Conservation (phyloP, 1,140 invertebrate species). For the Hesperophylax magnus region DNA sequence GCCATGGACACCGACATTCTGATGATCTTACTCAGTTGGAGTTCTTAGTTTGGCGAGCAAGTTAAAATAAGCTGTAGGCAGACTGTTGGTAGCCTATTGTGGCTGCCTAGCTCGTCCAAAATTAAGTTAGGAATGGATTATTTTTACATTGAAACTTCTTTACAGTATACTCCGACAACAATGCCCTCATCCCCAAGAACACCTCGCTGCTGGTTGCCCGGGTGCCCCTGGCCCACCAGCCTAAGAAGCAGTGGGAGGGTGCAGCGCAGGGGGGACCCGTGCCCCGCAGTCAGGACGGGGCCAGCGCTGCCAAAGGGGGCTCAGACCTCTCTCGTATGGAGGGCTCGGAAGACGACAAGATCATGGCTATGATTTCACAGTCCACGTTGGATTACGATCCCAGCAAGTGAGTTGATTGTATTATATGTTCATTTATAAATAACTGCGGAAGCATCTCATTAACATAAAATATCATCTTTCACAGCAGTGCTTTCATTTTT, state of each 20-base stretch:
- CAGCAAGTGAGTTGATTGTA: conserved; percentile 83
- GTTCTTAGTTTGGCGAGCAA: no score
- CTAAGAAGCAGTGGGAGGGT: conserved; percentile 82
- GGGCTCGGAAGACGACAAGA: conserved; percentile 96
- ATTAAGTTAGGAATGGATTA: no score
- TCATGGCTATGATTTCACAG: conserved; percentile 96
- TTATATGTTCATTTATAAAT: no score
- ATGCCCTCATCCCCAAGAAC: conserved; percentile 94
- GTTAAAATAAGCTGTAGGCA: no score
- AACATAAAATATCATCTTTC: no score
- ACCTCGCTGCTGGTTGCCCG: conserved; percentile 96
- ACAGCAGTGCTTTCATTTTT: no score
- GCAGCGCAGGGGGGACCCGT: conserved; percentile 47
- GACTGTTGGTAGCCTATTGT: no score
- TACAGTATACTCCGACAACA: conserved; percentile 93
- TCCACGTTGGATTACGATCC: conserved; percentile 97
- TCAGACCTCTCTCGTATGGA: conserved; percentile 92
- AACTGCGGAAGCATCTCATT: no score
- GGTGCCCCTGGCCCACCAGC: conserved; percentile 85
- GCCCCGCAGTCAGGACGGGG: conserved; percentile 66
- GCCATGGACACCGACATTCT: no score
- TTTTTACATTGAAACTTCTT: neutral
- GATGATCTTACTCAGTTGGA: no score
- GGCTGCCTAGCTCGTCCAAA: no score
- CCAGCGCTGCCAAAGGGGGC: conserved; percentile 71